Conservation (phyloP, 2,797 vertebrate genomes). For the Hippopotamyrus pictus region DNA sequence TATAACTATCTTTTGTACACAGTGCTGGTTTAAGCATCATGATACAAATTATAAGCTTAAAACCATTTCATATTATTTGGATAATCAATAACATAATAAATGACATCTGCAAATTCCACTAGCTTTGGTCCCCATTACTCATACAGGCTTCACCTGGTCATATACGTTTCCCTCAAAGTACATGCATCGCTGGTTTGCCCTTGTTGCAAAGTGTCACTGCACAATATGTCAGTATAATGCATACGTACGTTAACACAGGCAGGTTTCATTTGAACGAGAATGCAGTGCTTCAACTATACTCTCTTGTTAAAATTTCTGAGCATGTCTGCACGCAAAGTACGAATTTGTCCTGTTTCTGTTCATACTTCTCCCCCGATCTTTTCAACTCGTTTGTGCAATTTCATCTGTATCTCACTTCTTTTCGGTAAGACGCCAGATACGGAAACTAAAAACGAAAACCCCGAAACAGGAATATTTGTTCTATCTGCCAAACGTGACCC, state of each 20-base stretch:
- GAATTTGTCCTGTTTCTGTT: not conserved
- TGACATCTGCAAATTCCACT: not conserved
- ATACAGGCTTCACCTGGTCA: not conserved
- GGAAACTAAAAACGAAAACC: not conserved
- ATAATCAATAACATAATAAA: not conserved
- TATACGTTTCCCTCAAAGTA: not conserved
- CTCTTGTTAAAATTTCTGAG: not conserved
- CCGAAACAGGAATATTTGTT: constrained; percentile 38
- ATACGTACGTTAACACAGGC: not conserved
- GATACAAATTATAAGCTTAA: not conserved
- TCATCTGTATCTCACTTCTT: not conserved
- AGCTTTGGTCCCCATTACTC: not conserved
- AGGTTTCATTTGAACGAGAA: not conserved
- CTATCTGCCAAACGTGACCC: constrained; percentile 50
- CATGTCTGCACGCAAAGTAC: not conserved
- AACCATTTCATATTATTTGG: not conserved
- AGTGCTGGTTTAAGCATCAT: not conserved
- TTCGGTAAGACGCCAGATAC: not conserved
- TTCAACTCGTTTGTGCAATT: not conserved
- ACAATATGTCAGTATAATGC: not conserved
- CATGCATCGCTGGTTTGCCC: not conserved
- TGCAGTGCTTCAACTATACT: not conserved
- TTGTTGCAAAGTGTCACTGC: not conserved
- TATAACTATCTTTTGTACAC: not conserved
- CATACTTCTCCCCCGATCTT: not conserved